Conservation (phyloP, 2,888 invertebrate genomes). For the Aleiodes testaceus region DNA sequence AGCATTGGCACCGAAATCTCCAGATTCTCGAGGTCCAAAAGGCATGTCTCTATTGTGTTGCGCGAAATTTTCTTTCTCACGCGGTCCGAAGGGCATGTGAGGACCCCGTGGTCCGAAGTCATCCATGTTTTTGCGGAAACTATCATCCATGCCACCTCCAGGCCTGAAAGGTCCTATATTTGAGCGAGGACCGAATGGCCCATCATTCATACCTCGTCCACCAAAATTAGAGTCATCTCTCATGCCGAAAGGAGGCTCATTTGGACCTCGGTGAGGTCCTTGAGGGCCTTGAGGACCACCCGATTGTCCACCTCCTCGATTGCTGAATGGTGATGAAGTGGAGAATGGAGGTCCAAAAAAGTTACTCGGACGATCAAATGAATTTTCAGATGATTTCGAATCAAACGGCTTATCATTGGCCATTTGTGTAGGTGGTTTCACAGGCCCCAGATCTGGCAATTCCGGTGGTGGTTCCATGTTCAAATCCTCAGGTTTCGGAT, state of each 20-base stretch:
- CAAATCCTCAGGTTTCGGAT: constrained; percentile 67
- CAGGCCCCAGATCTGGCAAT: constrained; percentile 64
- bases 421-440: constrained; percentile 43
- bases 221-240: constrained; percentile 32
- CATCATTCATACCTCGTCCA: constrained; percentile 43
- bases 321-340: constrained; percentile 32
- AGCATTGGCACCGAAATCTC: constrained; percentile 43
- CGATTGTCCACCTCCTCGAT: constrained; percentile 33
- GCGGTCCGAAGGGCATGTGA: constrained; percentile 43
- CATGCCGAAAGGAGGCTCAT: constrained; percentile 36
- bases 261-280: constrained; percentile 31
- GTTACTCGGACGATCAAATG: constrained; percentile 44
- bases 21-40: constrained; percentile 7
- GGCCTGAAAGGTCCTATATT: constrained; percentile 43
- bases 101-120: constrained; percentile 44
- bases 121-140: constrained; percentile 5
- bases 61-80: constrained; percentile 29
- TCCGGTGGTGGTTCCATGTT: constrained; percentile 70
- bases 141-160: constrained; percentile 41
- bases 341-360: constrained; percentile 40
- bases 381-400: constrained; percentile 38
- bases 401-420: constrained; percentile 38
- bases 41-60: background rate
- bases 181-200: constrained; percentile 46
- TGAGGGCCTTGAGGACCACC: constrained; percentile 12